Base-by-base conservation (phyloP, 2,113 vertebrate species). In the Galbula dea region DNA sequence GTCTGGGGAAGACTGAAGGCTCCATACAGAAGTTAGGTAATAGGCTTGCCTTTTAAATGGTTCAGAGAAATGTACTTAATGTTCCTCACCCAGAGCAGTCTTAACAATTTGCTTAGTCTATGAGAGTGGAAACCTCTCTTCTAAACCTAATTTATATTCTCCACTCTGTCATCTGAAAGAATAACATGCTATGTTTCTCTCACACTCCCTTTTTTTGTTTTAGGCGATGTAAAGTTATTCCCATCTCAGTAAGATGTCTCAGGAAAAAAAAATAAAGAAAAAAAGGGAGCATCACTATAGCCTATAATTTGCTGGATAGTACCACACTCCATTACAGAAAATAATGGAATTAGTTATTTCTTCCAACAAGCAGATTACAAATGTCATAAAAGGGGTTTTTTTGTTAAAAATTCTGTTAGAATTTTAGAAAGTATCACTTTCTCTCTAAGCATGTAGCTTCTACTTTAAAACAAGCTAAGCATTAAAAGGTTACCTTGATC, bases 401-500 rank as follows among this genome's bases (percentile, higher is more conserved):
- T 73, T 54, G 32, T 18, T 32, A 23, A 14, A 32, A 69, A 10
- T 21, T 88, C 27, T 74, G 24, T 55, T 54, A 74, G 29, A 88
- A 77, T n/a, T n/a, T n/a, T n/a, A n/a, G 6, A 3, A 74, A 86
- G 9, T 29, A 45, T 24, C 18, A 34, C 6, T 26, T 67, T 68
- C 27, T 54, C 24, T 45, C 20, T 81, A 11, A 92, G 15, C 22
- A 26, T 0, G 0, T 37, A 92, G 23, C 16, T 73, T 49, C 16
- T 66, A 10, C 65, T 86, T 43, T 84, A 78, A 79, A 83, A 79
- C 4, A 66, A 23, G 17, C 84, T 6, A 79, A 71, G 36, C 22
- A 66, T 39, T 34, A 88, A 9, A 5, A 79, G 5, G 22, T 98
- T 96, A 99, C 98, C 98, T 98, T 98, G 98, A 77, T 99, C 98